Evolutionary conservation across 2,113 vertebrate genomes (phyloP).

Genomic region (Vimba vimba): DNA sequence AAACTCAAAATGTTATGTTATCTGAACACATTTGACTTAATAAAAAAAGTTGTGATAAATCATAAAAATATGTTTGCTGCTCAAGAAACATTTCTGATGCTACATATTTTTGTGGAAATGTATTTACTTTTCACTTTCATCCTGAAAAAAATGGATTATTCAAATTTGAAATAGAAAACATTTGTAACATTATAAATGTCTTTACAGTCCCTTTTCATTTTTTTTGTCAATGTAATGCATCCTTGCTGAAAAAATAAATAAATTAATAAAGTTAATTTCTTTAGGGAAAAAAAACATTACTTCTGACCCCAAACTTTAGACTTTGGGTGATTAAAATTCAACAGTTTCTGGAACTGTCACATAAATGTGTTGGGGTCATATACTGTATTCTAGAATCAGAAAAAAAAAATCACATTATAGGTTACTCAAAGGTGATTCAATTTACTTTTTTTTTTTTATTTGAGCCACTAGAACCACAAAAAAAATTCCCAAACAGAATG

Average conservation of each 20-base stretch:
- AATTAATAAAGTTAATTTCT: background rate
- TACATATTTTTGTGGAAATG: background rate
- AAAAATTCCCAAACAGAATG: background rate
- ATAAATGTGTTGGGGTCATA: background rate
- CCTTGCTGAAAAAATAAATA: background rate
- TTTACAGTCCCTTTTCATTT: background rate
- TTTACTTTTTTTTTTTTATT: background rate
- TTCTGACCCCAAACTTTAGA: background rate
- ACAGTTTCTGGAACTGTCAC: background rate
- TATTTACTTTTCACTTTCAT: no score
- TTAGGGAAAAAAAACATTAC: background rate
- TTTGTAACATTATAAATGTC: background rate
- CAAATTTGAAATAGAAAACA: background rate
- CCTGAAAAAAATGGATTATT: no score
- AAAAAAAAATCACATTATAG: background rate
- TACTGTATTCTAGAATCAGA: background rate
- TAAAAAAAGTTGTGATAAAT: no score
- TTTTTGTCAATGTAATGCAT: background rate
- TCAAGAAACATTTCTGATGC: background rate
- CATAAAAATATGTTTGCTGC: background rate
- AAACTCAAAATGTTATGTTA: no score
- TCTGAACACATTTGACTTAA: no score
- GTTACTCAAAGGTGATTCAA: no score
- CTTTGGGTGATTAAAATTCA: background rate
- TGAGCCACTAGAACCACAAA: background rate